Evolutionary conservation across 2,888 invertebrate species (phyloP).

Genomic region (Serripes groenlandicus): DNA sequence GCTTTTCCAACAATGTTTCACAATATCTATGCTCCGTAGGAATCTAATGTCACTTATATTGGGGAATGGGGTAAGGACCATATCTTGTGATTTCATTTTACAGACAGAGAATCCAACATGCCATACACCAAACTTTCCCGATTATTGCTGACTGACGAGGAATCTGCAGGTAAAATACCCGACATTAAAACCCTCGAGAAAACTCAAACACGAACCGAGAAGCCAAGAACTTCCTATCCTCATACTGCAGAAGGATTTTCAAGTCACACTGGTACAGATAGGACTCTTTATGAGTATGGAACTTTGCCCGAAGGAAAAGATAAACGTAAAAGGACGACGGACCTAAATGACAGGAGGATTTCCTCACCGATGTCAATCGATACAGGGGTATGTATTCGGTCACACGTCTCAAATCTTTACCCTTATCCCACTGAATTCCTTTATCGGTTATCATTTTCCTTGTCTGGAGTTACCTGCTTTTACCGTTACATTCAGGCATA

Average conservation of each 20-base stretch:
- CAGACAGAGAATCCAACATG: constrained; percentile 29
- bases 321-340: neutral
- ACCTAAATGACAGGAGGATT: neutral
- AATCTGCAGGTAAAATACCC: constrained; percentile 34
- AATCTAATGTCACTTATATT: no score
- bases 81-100: constrained; percentile 1
- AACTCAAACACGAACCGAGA: neutral
- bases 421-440: no score
- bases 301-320: neutral
- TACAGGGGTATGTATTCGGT: neutral
- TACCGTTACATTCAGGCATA: no score
- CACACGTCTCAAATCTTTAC: no score
- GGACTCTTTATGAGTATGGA: neutral
- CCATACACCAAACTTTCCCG: constrained; percentile 29
- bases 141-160: constrained; percentile 36
- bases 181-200: constrained; percentile 49
- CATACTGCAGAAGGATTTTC: neutral
- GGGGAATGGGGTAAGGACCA: no score
- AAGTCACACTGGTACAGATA: neutral
- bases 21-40: no score
- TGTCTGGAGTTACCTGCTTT: no score
- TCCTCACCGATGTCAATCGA: neutral
- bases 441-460: no score
- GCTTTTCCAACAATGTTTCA: no score
- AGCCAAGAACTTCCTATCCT: neutral